phyloP scores from a whole-genome alignment of 2,888 invertebrate genomes.

The Drosophila melanosoma region DNA sequence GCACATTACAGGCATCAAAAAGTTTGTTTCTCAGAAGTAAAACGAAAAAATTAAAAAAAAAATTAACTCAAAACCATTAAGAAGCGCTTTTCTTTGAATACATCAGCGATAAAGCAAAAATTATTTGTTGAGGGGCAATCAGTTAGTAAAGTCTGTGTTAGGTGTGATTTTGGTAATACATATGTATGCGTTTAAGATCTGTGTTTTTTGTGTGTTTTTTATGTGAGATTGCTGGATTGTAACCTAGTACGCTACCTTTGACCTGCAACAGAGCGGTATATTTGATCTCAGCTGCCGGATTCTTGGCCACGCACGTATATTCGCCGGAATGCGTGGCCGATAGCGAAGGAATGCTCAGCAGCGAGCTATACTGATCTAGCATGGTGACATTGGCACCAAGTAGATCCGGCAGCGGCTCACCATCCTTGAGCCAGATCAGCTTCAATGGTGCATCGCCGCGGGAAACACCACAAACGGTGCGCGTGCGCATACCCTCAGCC shows the following conservation, averaged over 20 bases:
- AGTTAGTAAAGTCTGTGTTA: conserved; percentile 47
- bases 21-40: conserved; percentile 47
- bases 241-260: conserved; percentile 89
- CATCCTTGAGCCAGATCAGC: conserved; percentile 94
- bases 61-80: conserved; percentile 76
- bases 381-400: conserved; percentile 89
- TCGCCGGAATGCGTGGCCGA: conserved; percentile 91
- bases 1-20: conserved; percentile 53
- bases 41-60: conserved; percentile 48
- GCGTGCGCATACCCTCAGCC: conserved; percentile 92
- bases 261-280: conserved; percentile 92
- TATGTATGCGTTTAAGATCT: conserved; percentile 15
- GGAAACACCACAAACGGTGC: conserved; percentile 92
- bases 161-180: conserved; percentile 15
- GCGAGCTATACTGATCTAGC: conserved; percentile 91
- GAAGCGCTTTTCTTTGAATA: conserved; percentile 77
- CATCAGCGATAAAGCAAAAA: conserved; percentile 73
- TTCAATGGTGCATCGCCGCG: conserved; percentile 92
- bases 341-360: conserved; percentile 91
- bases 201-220: conserved; percentile 5
- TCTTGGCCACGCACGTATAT: conserved; percentile 92
- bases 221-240: conserved; percentile 41
- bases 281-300: conserved; percentile 92
- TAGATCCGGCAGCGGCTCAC: conserved; percentile 88
- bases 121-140: conserved; percentile 59